Base-by-base conservation (phyloP, 2,797 vertebrate genomes). In the Leptatherina wallacei region DNA sequence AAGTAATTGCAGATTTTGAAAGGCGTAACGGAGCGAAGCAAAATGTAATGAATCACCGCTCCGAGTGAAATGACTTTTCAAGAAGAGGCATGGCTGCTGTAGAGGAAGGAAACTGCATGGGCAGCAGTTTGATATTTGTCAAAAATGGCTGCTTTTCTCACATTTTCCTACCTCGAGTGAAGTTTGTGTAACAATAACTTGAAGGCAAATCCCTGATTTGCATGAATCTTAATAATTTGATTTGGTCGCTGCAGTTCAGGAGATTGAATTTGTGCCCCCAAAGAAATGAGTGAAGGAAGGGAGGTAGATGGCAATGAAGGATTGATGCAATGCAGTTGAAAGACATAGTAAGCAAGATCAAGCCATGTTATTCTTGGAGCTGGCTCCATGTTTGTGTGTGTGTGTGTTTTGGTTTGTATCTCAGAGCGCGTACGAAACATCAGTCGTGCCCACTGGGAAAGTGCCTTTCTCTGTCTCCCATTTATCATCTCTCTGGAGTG, bases 1-100 rank as follows among this genome's bases (percentile, higher is more conserved):
- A 52, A 68, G 66, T 77, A 77, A 84, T 77, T 70, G 44, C 56
- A 35, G 71, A 73, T 77, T 81, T 68, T 68, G 65, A 67, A 64
- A 75, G 59, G 68, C 18, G 42, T 59, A 62, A 75, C 38, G 3
- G 38, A 66, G 67, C n/a, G 22, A 61, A 64, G 44, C 18, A 35
- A 74, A 55, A 69, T 29, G 38, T 68, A 69, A 77, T 69, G 65
- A 80, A 63, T 76, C 65, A 32, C 5, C 59, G 59, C 61, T 65
- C 36, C 47, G 35, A 35, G 61, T 60, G 44, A 69, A 73, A 68
- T 78, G 18, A 73, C 55, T 71, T 80, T 78, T 55, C 22, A 70
- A 71, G 32, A 72, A 62, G 56, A 75, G 27, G 38, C 52, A n/a
- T 2, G 9, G 1, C 54, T 9, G 6, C 1, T 61, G 27, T 20